Evolutionary conservation across 2,113 vertebrate species (phyloP).

Genomic region (Dinomys branickii): DNA sequence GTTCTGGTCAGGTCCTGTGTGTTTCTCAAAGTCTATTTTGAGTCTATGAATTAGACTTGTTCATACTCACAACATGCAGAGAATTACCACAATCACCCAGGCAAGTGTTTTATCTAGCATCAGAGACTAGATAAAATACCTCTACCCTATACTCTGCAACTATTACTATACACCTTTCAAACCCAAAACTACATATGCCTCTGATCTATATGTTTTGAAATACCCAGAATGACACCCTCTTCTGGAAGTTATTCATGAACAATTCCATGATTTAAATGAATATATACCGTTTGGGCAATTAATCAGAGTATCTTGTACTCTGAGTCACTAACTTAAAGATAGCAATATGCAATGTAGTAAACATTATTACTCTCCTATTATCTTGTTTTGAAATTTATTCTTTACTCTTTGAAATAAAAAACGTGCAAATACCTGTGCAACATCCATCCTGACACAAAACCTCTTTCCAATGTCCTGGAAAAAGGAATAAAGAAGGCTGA

Average conservation of each 20-base stretch:
- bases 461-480: background rate
- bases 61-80: background rate
- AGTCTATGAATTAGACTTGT: background rate
- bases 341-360: too few relatives aligned
- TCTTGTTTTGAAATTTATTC: too few relatives aligned
- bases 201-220: background rate
- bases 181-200: background rate
- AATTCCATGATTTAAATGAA: background rate
- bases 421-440: background rate
- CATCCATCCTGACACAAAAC: background rate
- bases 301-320: too few relatives aligned
- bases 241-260: background rate
- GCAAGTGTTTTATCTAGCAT: conserved; percentile 8
- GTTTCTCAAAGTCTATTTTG: background rate
- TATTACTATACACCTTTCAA: background rate
- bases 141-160: background rate
- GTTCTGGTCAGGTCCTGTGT: background rate
- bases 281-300: background rate
- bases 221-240: background rate
- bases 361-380: too few relatives aligned
- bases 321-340: too few relatives aligned
- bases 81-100: background rate
- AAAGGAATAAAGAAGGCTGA: background rate
- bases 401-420: background rate
- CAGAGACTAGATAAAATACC: background rate